Percentiles rank a stretch among this genome's conserved stretches.
These are phyloP conservation scores for Neodiprion fabricii DNA, from an alignment of 1,140 invertebrate species.

Conservation along the genomic window DNA sequence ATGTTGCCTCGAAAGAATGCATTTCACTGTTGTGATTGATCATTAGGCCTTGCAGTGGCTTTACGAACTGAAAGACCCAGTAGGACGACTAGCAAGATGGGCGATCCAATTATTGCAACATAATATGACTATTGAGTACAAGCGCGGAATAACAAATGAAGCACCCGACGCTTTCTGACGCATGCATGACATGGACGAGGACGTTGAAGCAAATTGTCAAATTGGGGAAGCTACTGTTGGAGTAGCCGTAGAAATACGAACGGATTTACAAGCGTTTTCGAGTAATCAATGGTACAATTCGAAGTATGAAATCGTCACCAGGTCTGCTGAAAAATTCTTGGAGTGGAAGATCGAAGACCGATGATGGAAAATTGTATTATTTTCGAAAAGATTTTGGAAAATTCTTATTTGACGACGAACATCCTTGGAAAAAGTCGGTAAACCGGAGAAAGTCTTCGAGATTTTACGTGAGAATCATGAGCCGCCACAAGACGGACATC, in stretches of 20 bases:
- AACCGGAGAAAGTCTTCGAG: conserved; percentile 13
- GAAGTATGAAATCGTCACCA: conserved; percentile 10
- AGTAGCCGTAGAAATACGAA: conserved; percentile 21
- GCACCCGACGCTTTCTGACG: conserved; percentile 25
- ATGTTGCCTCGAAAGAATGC: no score
- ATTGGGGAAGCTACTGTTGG: conserved; percentile 10
- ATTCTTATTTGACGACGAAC: conserved; percentile 16
- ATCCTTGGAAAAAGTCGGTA: conserved; percentile 26
- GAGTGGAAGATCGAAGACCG: conserved; percentile 29
- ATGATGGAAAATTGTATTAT: conserved; percentile 16
- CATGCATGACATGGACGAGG: conserved; percentile 19
- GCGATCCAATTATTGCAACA: conserved; percentile 29
- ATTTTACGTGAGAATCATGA: conserved; percentile 23
- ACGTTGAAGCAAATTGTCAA: background rate
- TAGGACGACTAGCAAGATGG: conserved; percentile 41
- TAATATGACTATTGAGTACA: conserved; percentile 34
- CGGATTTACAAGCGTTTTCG: conserved; percentile 15
- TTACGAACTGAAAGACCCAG: conserved; percentile 33
- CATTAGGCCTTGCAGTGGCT: conserved; percentile 38
- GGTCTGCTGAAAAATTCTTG: conserved; percentile 16
- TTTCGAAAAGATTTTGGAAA: conserved; percentile 15
- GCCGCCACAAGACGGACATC: conserved; percentile 15
- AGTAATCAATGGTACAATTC: conserved; percentile 14
- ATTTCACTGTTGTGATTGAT: background rate
- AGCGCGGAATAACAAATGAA: conserved; percentile 33